Percentiles rank a stretch among this genome's conserved stretches.
phyloP scores from a whole-genome alignment of 2,888 invertebrate species.

The Tuberolachnus salignus region DNA sequence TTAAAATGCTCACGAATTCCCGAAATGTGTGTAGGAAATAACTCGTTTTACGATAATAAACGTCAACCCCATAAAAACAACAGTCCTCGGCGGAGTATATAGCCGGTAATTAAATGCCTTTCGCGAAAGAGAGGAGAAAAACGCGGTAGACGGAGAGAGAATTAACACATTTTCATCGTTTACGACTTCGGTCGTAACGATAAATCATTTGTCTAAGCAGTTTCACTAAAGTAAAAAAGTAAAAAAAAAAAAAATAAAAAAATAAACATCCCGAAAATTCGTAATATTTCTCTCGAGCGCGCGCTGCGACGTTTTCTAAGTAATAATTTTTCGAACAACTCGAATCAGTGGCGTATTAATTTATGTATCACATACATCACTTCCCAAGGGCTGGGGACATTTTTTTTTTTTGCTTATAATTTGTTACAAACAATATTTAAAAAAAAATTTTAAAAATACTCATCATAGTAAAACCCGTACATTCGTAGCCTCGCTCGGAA shows the following conservation, averaged over 20 bases:
- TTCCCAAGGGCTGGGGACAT: too few relatives aligned
- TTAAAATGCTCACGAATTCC: not conserved
- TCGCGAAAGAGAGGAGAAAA: not conserved
- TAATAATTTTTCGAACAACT: not conserved
- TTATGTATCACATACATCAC: too few relatives aligned
- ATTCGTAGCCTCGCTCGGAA: too few relatives aligned
- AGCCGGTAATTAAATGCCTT: constrained; percentile 5
- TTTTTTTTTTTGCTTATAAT: too few relatives aligned
- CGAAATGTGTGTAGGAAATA: not conserved
- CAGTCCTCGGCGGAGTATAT: not conserved
- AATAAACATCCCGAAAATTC: not conserved
- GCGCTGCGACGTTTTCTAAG: not conserved
- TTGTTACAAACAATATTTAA: too few relatives aligned
- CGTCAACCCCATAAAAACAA: constrained; percentile 14
- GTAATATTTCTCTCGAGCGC: constrained; percentile 10
- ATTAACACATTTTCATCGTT: constrained; percentile 5
- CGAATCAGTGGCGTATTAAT: too few relatives aligned
- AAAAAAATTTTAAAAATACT: too few relatives aligned
- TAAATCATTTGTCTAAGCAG: not conserved
- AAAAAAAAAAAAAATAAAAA: too few relatives aligned
- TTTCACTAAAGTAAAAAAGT: not conserved
- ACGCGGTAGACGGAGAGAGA: not conserved
- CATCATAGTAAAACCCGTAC: too few relatives aligned
- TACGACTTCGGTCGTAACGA: not conserved
- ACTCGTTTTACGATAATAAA: not conserved